Percentiles rank a stretch among this genome's conserved stretches.
These are phyloP conservation scores for Acanthiza pusilla DNA, from an alignment of 2,797 vertebrate genomes.

Conservation along the genomic window DNA sequence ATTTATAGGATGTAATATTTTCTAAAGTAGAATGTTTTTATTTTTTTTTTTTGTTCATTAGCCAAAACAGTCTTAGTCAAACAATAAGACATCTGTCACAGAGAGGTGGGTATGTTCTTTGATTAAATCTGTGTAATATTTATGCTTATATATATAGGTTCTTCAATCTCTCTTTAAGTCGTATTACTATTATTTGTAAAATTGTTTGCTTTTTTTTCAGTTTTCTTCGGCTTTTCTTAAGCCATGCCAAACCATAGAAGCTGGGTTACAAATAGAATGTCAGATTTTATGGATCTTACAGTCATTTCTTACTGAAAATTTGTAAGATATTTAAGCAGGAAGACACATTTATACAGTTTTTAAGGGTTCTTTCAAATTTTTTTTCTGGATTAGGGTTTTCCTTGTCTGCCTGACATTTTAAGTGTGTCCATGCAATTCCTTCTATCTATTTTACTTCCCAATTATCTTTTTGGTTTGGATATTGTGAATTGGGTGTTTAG, in stretches of 20 bases:
- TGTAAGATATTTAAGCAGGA: not conserved
- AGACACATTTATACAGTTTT: not conserved
- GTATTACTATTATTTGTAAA: not conserved
- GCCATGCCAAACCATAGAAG: not conserved
- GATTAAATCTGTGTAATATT: not conserved
- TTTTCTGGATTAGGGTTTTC: not conserved
- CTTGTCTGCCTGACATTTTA: not conserved
- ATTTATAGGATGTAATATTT: not conserved
- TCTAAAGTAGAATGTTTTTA: not conserved
- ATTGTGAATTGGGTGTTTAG: not conserved
- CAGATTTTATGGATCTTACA: not conserved
- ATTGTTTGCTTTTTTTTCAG: not conserved
- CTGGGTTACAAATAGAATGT: not conserved
- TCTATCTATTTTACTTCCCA: not conserved
- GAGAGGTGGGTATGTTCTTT: not conserved
- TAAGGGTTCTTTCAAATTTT: fast-evolving
- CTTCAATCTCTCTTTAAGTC: not conserved
- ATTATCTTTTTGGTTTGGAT: not conserved
- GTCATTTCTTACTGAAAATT: not conserved
- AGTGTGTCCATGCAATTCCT: not conserved
- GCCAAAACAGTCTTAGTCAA: not conserved
- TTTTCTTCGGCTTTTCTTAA: not conserved
- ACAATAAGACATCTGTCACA: not conserved
- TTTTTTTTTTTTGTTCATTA: not conserved
- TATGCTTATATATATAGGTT: not conserved